phyloP scores from a whole-genome alignment of 2,113 vertebrate genomes.

The Datnioides undecimradiatus region DNA sequence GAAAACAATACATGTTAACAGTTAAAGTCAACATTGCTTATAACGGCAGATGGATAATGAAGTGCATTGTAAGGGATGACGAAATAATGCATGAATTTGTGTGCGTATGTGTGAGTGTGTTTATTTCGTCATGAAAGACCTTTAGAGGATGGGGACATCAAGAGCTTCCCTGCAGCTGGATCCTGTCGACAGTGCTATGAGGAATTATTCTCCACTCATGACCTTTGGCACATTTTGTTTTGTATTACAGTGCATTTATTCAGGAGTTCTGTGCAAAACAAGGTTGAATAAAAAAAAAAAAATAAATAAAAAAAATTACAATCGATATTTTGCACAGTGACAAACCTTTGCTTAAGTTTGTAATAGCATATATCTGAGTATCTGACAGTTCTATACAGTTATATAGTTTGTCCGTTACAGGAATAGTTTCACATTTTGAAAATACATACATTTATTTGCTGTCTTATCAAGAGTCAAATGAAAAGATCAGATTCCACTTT shows the following conservation, averaged over 20 bases:
- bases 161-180: constrained; percentile 83
- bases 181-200: constrained; percentile 75
- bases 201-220: constrained; percentile 51
- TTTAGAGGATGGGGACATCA: constrained; percentile 73
- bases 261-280: constrained; percentile 11
- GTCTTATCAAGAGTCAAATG: neutral
- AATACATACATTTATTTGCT: neutral
- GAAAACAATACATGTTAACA: neutral
- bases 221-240: constrained; percentile 69
- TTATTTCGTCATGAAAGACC: constrained; percentile 54
- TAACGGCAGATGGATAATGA: constrained; percentile 24
- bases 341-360: neutral
- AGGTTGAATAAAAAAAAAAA: neutral
- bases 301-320: neutral
- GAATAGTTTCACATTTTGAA: neutral
- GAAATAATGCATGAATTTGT: constrained; percentile 34
- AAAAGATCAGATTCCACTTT: neutral
- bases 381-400: neutral
- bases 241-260: constrained; percentile 42
- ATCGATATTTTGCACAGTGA: neutral
- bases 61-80: constrained; percentile 17
- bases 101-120: constrained; percentile 14
- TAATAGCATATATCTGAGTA: neutral
- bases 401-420: neutral
- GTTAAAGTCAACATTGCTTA: constrained; percentile 1